These are phyloP conservation scores for Spilogale gracilis DNA, from an alignment of 2,113 vertebrate genomes.

Conservation along the genomic window DNA sequence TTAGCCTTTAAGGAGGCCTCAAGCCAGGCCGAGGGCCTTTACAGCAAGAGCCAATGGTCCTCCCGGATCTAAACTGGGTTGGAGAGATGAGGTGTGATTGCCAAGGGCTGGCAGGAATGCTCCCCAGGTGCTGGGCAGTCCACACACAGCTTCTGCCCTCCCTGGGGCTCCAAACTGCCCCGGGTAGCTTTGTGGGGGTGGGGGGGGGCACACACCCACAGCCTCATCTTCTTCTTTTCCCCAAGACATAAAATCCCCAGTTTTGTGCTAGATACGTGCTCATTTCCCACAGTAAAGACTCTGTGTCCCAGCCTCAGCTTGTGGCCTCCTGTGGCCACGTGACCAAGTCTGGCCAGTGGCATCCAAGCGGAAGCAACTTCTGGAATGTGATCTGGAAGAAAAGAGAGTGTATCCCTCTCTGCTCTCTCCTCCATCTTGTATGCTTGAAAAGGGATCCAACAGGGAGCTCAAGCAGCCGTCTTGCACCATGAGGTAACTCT, in stretches of 20 bases:
- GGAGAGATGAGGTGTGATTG: background rate
- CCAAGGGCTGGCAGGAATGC: background rate
- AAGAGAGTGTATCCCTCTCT: background rate
- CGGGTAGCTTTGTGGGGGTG: background rate
- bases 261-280: background rate
- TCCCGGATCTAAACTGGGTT: background rate
- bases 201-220: background rate
- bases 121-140: background rate
- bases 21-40: background rate
- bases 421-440: background rate
- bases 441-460: background rate
- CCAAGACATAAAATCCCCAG: background rate
- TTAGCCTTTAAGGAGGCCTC: background rate
- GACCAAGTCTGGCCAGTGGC: background rate
- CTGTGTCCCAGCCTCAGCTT: background rate
- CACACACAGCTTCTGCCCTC: background rate
- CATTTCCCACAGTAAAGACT: background rate
- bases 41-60: background rate
- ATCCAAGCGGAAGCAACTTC: slow-evolving; percentile 28
- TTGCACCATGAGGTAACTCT: slow-evolving; percentile 29
- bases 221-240: background rate
- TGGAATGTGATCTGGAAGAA: background rate
- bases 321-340: background rate
- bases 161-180: background rate
- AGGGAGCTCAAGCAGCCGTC: background rate